phyloP scores from a whole-genome alignment of 2,888 invertebrate species.

The Pristionchus entomophagus region DNA sequence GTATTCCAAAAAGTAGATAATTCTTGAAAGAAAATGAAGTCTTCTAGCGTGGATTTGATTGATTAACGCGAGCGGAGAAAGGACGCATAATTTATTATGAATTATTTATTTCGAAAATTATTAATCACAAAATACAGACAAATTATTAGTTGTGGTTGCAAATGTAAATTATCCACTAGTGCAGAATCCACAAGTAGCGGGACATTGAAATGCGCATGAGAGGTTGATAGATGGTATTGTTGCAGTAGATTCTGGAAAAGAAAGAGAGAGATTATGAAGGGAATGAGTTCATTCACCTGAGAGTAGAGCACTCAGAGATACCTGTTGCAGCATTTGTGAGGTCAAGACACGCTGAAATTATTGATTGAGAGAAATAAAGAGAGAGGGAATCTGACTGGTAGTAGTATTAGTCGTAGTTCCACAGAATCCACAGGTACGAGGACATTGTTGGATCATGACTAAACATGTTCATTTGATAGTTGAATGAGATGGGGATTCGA shows the following conservation, averaged over 20 bases:
- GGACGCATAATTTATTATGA: no score
- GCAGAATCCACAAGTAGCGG: slow-evolving; percentile 29
- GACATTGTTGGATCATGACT: slow-evolving; percentile 19
- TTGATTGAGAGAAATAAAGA: neutral
- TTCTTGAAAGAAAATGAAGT: no score
- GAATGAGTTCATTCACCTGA: neutral
- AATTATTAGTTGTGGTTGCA: no score
- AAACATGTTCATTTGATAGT: neutral
- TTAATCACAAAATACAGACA: no score
- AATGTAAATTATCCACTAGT: neutral
- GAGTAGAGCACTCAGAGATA: slow-evolving; percentile 2
- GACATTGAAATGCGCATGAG: slow-evolving; percentile 24
- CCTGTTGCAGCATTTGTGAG: slow-evolving; percentile 12
- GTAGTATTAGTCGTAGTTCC: neutral
- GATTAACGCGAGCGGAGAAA: no score
- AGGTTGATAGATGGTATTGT: slow-evolving; percentile 20
- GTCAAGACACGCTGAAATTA: neutral
- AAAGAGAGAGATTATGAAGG: neutral
- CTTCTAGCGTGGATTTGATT: no score
- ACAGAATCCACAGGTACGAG: slow-evolving; percentile 36
- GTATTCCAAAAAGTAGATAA: no score
- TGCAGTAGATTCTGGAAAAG: slow-evolving; percentile 7
- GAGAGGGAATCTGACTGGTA: neutral
- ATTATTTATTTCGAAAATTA: no score
- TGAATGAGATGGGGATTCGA: neutral